Evolutionary conservation across 2,797 vertebrate species (phyloP).

Genomic region (Gymnoscopelus braueri): DNA sequence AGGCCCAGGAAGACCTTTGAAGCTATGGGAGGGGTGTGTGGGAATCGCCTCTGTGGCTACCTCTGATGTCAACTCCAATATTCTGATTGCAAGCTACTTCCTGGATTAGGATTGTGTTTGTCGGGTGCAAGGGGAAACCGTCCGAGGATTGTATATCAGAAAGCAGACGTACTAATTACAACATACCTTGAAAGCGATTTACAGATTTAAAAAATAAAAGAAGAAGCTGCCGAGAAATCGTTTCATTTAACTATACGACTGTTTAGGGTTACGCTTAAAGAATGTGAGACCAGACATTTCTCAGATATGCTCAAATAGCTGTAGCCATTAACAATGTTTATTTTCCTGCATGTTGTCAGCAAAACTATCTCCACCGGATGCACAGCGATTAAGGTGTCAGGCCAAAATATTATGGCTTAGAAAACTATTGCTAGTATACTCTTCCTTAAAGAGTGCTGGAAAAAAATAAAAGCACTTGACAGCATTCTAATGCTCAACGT

Average conservation of each 20-base stretch:
- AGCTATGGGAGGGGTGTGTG: slow-evolving; percentile 84
- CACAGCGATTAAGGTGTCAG: slow-evolving; percentile 1
- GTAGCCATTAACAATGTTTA: slow-evolving; percentile 23
- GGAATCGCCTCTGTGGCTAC: slow-evolving; percentile 86
- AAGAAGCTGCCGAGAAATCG: slow-evolving; percentile 14
- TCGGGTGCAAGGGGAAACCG: slow-evolving; percentile 80
- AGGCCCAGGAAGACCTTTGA: slow-evolving; percentile 91
- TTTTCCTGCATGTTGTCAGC: slow-evolving; percentile 10
- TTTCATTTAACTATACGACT: slow-evolving; percentile 31
- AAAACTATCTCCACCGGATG: slow-evolving; percentile 13
- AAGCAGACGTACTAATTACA: slow-evolving; percentile 77
- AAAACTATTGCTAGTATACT: slow-evolving; percentile 22
- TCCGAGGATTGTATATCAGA: slow-evolving; percentile 81
- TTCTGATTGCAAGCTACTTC: slow-evolving; percentile 86
- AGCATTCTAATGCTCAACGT: too few relatives aligned
- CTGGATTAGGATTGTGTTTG: slow-evolving; percentile 87
- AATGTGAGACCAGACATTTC: neutral
- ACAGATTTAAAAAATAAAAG: slow-evolving; percentile 50
- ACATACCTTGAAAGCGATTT: slow-evolving; percentile 65
- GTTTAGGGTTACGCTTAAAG: slow-evolving; percentile 15
- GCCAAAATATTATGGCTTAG: neutral
- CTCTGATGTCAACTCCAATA: slow-evolving; percentile 91
- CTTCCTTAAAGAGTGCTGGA: slow-evolving; percentile 49
- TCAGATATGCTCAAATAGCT: neutral
- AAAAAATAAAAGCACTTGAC: too few relatives aligned